Conservation (phyloP, 2,797 vertebrate species). For the Aplochiton taeniatus region DNA sequence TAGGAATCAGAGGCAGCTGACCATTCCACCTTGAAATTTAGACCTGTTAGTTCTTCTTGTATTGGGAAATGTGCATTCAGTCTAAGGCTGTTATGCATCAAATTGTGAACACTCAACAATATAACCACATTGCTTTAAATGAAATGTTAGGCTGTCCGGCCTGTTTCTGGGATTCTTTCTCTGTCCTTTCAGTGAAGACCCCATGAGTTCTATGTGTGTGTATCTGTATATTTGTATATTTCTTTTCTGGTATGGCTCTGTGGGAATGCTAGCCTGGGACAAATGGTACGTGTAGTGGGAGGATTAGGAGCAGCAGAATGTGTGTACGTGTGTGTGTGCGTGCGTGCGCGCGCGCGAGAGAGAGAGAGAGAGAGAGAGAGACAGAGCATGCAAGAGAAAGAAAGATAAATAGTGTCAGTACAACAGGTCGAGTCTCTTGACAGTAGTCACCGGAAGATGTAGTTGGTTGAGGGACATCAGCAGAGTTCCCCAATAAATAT, state of each 20-base stretch:
- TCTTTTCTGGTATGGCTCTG: not conserved
- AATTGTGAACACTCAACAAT: too few species aligned
- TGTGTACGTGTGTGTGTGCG: not conserved
- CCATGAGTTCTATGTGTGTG: not conserved
- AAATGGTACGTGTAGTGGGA: not conserved
- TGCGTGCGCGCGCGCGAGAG: not conserved
- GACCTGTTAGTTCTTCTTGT: too few species aligned
- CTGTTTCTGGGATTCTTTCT: too few species aligned
- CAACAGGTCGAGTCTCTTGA: slow-evolving; percentile 57
- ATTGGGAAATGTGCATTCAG: too few species aligned
- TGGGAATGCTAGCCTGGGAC: not conserved
- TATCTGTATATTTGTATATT: not conserved
- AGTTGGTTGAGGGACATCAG: slow-evolving; percentile 33
- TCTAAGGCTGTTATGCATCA: too few species aligned
- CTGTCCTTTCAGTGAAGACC: too few species aligned
- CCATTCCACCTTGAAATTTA: too few species aligned
- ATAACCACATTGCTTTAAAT: slow-evolving; percentile 3
- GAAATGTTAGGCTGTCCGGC: too few species aligned
- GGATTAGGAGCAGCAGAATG: not conserved
- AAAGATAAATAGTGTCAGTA: slow-evolving; percentile 26
- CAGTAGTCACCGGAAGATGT: slow-evolving; percentile 40
- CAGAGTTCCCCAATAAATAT: slow-evolving; percentile 12
- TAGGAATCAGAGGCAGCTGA: too few species aligned
- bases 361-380: not conserved
- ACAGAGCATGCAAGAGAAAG: not conserved